phyloP scores from a whole-genome alignment of 2,888 invertebrate genomes.

The Hanleya hanleyi region DNA sequence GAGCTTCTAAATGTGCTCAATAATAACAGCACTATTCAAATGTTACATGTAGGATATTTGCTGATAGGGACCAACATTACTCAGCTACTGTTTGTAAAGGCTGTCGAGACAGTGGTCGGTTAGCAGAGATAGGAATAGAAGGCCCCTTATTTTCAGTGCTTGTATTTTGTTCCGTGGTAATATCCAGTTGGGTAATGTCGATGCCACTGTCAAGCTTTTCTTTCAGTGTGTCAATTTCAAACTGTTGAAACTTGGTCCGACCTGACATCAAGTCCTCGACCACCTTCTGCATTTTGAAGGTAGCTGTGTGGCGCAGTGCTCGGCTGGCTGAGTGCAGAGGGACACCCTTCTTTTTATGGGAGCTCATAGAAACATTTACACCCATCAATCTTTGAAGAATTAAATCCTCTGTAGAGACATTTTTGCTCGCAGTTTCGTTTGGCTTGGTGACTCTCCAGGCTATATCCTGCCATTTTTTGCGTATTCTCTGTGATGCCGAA shows the following conservation, averaged over 20 bases:
- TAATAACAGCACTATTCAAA: too few relatives aligned
- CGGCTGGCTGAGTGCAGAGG: conserved; percentile 61
- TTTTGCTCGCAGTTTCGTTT: background rate
- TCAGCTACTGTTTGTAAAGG: too few relatives aligned
- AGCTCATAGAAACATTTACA: conserved; percentile 44
- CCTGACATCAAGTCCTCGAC: conserved; percentile 61
- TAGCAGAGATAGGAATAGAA: too few relatives aligned
- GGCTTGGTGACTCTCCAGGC: background rate
- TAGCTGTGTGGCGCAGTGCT: conserved; percentile 65
- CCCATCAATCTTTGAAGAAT: conserved; percentile 60
- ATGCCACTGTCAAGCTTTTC: conserved; percentile 35
- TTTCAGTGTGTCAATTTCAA: conserved; percentile 55
- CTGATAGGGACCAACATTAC: too few relatives aligned
- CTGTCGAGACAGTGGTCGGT: too few relatives aligned
- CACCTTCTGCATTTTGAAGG: conserved; percentile 65
- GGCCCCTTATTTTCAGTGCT: too few relatives aligned
- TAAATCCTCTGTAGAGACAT: conserved; percentile 48
- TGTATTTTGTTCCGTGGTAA: too few relatives aligned
- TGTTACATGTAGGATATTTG: too few relatives aligned
- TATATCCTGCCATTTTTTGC: background rate
- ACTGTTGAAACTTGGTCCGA: conserved; percentile 58
- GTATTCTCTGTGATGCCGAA: background rate
- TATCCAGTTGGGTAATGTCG: conserved; percentile 2
- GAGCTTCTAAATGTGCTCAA: too few relatives aligned
- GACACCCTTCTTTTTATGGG: conserved; percentile 36